Conservation (phyloP, 2,113 vertebrate species). For the Seriola aureovittata region DNA sequence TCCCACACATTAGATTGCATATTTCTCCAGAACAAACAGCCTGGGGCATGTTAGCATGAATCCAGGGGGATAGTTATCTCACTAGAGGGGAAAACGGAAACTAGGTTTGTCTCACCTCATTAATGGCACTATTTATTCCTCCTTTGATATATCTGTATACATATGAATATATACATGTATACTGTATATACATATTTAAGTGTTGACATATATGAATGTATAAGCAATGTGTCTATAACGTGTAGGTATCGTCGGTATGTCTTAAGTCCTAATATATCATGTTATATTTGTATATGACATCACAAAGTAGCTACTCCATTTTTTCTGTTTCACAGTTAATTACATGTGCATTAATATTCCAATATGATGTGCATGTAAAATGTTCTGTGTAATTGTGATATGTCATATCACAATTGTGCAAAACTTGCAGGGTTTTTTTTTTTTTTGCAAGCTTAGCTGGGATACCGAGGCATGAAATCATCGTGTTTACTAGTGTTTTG, state of each 20-base stretch:
- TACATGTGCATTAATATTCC: conserved; percentile 68
- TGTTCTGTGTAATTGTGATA: conserved; percentile 59
- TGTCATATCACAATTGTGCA: conserved; percentile 47
- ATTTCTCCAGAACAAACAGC: conserved; percentile 2
- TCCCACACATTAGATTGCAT: conserved; percentile 25
- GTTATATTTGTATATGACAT: conserved; percentile 69
- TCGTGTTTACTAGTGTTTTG: conserved; percentile 36
- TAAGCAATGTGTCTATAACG: conserved; percentile 83
- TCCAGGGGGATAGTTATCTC: not conserved
- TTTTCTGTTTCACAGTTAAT: conserved; percentile 31
- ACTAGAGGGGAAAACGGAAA: conserved; percentile 36
- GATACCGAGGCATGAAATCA: conserved; percentile 43
- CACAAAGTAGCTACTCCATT: conserved; percentile 41
- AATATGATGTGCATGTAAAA: conserved; percentile 71
- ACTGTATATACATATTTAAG: conserved; percentile 85
- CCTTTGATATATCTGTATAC: conserved; percentile 83
- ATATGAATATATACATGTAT: conserved; percentile 84
- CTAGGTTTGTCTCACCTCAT: conserved; percentile 71
- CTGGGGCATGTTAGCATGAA: conserved; percentile 35
- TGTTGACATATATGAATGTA: conserved; percentile 90
- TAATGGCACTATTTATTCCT: conserved; percentile 81
- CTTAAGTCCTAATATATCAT: conserved; percentile 74
- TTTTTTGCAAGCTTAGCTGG: conserved; percentile 2
- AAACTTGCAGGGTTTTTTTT: conserved; percentile 19
- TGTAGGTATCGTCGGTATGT: conserved; percentile 81